Base-by-base conservation (phyloP, 1,140 invertebrate genomes). In the Drosophila paulistorum region DNA sequence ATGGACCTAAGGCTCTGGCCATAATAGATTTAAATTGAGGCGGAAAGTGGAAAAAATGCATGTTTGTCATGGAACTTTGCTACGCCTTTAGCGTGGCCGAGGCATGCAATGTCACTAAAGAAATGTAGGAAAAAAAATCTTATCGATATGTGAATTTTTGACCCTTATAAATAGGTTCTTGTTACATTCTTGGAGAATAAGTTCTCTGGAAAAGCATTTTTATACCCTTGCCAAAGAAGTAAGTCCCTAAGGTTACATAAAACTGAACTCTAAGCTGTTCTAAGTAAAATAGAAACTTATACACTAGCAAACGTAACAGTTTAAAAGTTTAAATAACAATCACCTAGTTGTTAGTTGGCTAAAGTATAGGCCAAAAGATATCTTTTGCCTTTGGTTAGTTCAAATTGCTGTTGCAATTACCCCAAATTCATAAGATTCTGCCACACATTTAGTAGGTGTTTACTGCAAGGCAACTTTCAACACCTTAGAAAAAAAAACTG, bases 381-480 rank as follows among this genome's bases (percentile, higher is more conserved):
- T 37, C 35, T 35, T 58, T 33, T 7, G 3, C 9, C 26, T 6
- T 33, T 58, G 51, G 20, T 30, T 35, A 17, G 30, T 30, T 5
- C 5, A 30, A 30, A 30, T 7, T 30, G 30, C 30, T 30, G 33
- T 39, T 39, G 57, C 57, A 59, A 59, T 59, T 59, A 59, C 57
- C 57, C 57, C 57, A 59, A 37, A 59, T 59, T 17, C 57, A 39
- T 51, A 54, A 60, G 60, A 67, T 74, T 77, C 57, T 48, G 71
- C 68, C 71, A 54, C 7, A 37, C 61, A 60, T 64, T 74, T 63
- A 69, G 65, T 57, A 74, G 41, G 35, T 70, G 62, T 77, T 77
- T 77, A 77, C 58, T 70, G 71, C 66, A 33, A 42, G 62, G 26
- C 54, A 74, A 65, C 74, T 63, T 65, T 77, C 71, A 77, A 77